These are phyloP conservation scores for Alloscopus bannaensis DNA, from an alignment of 2,888 invertebrate species.

Conservation along the genomic window DNA sequence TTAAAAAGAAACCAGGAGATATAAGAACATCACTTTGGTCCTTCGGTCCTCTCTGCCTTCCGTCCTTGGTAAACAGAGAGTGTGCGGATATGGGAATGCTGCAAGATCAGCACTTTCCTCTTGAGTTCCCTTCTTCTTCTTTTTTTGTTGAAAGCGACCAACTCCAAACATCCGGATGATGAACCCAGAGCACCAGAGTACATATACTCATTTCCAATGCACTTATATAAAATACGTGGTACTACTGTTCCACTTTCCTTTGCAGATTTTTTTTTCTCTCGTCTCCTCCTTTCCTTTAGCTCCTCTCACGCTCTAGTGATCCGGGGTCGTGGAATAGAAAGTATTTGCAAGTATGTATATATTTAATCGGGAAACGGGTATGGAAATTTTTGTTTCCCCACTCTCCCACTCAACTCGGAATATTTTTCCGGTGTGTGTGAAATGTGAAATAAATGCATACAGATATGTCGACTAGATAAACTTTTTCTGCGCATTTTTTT, in stretches of 20 bases:
- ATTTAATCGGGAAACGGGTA: constrained; percentile 10
- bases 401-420: no score
- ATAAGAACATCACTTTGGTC: no score
- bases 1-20: no score
- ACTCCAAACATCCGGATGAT: constrained; percentile 43
- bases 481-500: no score
- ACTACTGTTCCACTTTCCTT: constrained; percentile 11
- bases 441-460: no score
- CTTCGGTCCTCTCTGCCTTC: not conserved
- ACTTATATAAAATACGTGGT: no score
- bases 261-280: constrained; percentile 18
- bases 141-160: constrained; percentile 2
- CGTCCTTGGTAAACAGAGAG: not conserved
- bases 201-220: constrained; percentile 18
- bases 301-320: constrained; percentile 1
- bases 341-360: not conserved
- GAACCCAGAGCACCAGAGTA: constrained; percentile 33
- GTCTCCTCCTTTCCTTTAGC: constrained; percentile 20
- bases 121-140: not conserved
- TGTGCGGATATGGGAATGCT: constrained; percentile 11
- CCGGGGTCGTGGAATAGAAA: not conserved
- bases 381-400: no score
- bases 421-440: no score
- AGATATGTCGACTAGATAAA: no score
- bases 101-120: constrained; percentile 46